phyloP scores from a whole-genome alignment of 2,113 vertebrate species.

The Mesocricetus auratus region DNA sequence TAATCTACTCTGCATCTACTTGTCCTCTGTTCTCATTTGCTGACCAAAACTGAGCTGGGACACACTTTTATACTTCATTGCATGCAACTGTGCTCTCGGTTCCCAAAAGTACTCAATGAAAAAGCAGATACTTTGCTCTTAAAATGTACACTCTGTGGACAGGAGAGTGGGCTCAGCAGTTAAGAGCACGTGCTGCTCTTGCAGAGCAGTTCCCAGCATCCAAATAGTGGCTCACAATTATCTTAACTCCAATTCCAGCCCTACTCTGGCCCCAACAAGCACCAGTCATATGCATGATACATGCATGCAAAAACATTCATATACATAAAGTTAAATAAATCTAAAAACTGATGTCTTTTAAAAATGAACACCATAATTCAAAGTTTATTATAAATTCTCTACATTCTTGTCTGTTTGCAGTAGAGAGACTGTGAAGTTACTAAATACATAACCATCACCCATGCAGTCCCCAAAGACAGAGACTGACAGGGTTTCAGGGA shows the following conservation, averaged over 20 bases:
- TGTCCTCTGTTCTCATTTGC: neutral
- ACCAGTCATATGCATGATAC: neutral
- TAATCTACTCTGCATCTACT: neutral
- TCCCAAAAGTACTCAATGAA: neutral
- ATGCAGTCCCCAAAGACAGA: neutral
- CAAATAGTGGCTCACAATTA: neutral
- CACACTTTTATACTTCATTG: neutral
- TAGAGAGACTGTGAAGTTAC: neutral
- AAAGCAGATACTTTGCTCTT: neutral
- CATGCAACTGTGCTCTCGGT: neutral
- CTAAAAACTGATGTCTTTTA: neutral
- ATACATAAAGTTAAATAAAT: neutral
- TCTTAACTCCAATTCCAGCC: neutral
- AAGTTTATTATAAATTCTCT: neutral
- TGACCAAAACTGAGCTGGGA: neutral
- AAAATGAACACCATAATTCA: neutral
- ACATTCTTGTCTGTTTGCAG: neutral
- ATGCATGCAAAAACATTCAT: neutral
- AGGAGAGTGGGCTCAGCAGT: neutral
- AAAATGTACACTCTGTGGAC: no score
- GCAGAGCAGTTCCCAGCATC: neutral
- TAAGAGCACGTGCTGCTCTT: neutral
- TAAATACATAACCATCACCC: accelerated
- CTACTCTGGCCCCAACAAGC: neutral
- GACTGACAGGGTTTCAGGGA: accelerated